Evolutionary conservation across 2,888 invertebrate genomes (phyloP).

Genomic region (Yponomeuta sedellus): DNA sequence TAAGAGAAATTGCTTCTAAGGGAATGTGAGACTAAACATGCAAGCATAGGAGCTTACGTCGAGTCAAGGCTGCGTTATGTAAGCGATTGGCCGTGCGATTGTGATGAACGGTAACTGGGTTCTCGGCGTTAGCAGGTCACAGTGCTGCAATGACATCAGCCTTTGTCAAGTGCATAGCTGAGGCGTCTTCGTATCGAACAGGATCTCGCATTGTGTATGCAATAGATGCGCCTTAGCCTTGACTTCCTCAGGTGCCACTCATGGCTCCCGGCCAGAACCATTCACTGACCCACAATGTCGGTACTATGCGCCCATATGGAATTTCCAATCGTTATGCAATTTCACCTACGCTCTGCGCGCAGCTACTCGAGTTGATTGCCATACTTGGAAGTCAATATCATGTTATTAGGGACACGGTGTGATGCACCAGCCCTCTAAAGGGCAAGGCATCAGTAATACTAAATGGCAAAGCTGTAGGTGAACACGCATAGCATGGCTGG

Average conservation of each 20-base stretch:
- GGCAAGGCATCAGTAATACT: constrained; percentile 2
- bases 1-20: constrained; percentile 39
- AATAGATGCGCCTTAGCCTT: constrained; percentile 57
- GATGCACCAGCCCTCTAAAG: constrained; percentile 6
- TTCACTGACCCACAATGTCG: constrained; percentile 56
- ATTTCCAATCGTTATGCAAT: constrained; percentile 21
- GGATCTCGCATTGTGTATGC: constrained; percentile 67
- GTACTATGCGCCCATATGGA: not conserved
- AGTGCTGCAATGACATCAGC: constrained; percentile 67
- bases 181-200: constrained; percentile 55
- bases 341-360: not conserved
- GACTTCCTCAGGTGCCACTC: constrained; percentile 51
- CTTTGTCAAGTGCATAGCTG: constrained; percentile 59
- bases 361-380: not conserved
- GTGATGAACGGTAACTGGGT: constrained; percentile 66
- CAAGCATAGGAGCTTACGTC: constrained; percentile 47
- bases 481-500: not conserved
- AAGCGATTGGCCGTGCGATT: constrained; percentile 55
- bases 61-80: constrained; percentile 54
- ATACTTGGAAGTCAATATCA: not conserved
- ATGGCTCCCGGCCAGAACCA: constrained; percentile 61
- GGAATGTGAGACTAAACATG: constrained; percentile 57
- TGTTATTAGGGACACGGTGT: constrained; percentile 4
- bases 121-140: constrained; percentile 62
- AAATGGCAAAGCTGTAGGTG: not conserved